Evolutionary conservation across 2,113 vertebrate species (phyloP).

Genomic region (Beaufortia kweichowensis): DNA sequence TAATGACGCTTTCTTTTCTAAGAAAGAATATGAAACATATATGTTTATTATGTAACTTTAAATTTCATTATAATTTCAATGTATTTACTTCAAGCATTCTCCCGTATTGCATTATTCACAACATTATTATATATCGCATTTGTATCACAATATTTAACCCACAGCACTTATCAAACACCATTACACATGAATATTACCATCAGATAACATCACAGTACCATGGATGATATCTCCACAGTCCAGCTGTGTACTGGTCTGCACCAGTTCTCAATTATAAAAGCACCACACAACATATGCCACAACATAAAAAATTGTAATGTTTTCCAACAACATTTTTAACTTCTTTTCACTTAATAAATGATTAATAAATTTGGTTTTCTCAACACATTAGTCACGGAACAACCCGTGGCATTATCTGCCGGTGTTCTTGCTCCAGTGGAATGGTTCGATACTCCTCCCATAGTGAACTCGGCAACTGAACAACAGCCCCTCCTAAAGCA

Average conservation of each 20-base stretch:
- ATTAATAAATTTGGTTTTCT: background rate
- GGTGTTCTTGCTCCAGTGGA: background rate
- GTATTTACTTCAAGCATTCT: too few species aligned
- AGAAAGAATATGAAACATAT: too few species aligned
- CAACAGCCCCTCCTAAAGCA: slow-evolving; percentile 64
- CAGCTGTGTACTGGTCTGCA: too few species aligned
- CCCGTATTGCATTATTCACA: too few species aligned
- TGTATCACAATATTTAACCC: too few species aligned
- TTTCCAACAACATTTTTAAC: background rate
- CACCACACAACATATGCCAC: background rate
- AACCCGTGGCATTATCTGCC: background rate
- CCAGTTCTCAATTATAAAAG: background rate
- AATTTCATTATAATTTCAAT: too few species aligned
- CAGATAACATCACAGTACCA: background rate
- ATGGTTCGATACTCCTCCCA: background rate
- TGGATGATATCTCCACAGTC: background rate
- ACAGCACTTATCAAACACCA: too few species aligned
- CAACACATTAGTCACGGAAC: slow-evolving; percentile 20
- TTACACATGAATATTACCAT: too few species aligned
- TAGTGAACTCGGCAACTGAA: slow-evolving; percentile 48
- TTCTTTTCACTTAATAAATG: slow-evolving; percentile 10
- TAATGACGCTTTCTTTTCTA: too few species aligned
- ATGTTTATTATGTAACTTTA: too few species aligned
- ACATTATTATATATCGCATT: too few species aligned
- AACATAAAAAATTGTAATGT: background rate